phyloP scores from a whole-genome alignment of 2,888 invertebrate genomes.

The Volucella bombylans region DNA sequence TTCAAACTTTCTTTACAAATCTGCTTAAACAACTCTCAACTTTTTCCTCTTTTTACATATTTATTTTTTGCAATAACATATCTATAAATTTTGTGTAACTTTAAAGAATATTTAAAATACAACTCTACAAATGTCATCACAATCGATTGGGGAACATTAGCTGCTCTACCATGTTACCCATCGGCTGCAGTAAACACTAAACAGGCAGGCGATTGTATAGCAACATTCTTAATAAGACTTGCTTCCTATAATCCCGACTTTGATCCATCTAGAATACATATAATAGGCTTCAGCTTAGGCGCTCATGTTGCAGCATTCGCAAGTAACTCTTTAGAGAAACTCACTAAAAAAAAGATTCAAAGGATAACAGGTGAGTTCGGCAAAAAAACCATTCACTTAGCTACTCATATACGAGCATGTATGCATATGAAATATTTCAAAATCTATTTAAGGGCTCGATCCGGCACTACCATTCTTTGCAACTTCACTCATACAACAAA shows the following conservation, averaged over 20 bases:
- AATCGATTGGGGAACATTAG: constrained; percentile 84
- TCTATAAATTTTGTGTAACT: not conserved
- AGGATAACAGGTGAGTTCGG: constrained; percentile 81
- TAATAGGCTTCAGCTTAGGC: constrained; percentile 85
- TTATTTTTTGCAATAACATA: no score
- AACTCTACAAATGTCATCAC: constrained; percentile 82
- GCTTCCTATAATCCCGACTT: constrained; percentile 78
- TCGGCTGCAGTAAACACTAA: constrained; percentile 84
- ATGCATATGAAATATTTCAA: not conserved
- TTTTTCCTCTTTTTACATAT: no score
- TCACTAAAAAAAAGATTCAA: constrained; percentile 77
- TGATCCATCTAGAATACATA: constrained; percentile 82
- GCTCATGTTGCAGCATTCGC: constrained; percentile 84
- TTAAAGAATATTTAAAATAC: constrained; percentile 80
- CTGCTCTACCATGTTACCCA: constrained; percentile 84
- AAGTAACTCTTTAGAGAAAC: constrained; percentile 78
- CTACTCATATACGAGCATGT: not conserved
- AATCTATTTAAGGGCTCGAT: constrained; percentile 83
- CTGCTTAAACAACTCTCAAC: no score
- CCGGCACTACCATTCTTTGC: constrained; percentile 86
- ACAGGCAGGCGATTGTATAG: constrained; percentile 85
- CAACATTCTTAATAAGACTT: constrained; percentile 81
- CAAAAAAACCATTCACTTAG: no score
- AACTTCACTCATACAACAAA: constrained; percentile 83
- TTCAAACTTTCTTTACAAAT: no score